Percentiles rank a stretch among this genome's conserved stretches.
Evolutionary conservation across 2,113 vertebrate genomes (phyloP).

Genomic region (Callorhinus ursinus): DNA sequence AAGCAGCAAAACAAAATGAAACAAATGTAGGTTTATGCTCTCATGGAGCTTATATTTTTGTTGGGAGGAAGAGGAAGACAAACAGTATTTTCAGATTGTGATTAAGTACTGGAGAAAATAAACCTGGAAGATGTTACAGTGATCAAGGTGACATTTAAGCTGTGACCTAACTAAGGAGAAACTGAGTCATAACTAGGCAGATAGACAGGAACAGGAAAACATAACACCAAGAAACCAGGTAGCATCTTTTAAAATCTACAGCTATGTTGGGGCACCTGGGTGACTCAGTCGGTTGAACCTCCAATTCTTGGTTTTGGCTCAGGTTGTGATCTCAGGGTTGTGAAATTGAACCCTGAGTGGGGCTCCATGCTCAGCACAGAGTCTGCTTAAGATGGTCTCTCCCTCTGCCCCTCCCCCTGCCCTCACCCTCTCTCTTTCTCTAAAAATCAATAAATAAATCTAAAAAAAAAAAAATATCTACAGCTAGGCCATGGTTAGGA

Average conservation of each 20-base stretch:
- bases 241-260: not conserved
- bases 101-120: not conserved
- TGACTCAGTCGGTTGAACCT: not conserved
- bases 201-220: not conserved
- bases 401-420: not conserved
- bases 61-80: not conserved
- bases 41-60: not conserved
- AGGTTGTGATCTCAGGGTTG: not conserved
- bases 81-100: not conserved
- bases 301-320: not conserved
- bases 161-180: not conserved
- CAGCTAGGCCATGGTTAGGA: not conserved
- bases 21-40: not conserved
- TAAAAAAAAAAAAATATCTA: not conserved
- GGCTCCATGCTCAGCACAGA: not conserved
- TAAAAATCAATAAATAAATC: not conserved
- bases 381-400: not conserved
- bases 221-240: not conserved
- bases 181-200: not conserved
- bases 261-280: not conserved
- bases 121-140: not conserved
- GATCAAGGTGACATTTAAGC: not conserved
- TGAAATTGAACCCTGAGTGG: not conserved
- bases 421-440: not conserved
- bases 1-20: slow-evolving; percentile 17